Evolutionary conservation across 2,797 vertebrate species (phyloP).

Genomic region (Gallinago stenura): DNA sequence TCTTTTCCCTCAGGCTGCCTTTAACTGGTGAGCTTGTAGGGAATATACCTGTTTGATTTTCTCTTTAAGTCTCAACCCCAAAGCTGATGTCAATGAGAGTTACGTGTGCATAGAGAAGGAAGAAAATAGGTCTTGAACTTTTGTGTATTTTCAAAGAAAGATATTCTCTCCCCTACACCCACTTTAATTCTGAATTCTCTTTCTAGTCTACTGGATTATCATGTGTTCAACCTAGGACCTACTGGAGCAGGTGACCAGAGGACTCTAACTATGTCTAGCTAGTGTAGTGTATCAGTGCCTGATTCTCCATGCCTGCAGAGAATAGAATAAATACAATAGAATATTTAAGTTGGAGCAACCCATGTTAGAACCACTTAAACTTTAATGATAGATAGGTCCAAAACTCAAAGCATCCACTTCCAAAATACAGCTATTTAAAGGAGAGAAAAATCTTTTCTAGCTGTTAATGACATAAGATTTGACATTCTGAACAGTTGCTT

Average conservation of each 20-base stretch:
- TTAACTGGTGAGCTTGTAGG: background rate
- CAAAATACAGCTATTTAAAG: background rate
- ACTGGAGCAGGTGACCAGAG: background rate
- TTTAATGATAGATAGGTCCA: background rate
- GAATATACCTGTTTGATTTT: background rate
- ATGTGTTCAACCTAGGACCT: background rate
- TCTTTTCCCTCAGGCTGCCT: background rate
- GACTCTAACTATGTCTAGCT: background rate
- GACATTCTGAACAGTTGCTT: background rate
- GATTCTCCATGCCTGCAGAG: background rate
- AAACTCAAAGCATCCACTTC: background rate
- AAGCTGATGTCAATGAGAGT: background rate
- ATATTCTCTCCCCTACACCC: background rate
- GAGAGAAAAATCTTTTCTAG: background rate
- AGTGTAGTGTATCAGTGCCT: background rate
- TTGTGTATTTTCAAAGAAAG: background rate
- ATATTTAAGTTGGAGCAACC: background rate
- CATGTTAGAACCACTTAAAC: background rate
- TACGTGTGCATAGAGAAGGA: background rate
- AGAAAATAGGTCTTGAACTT: background rate
- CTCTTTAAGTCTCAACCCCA: background rate
- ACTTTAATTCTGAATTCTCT: background rate
- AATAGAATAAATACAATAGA: background rate
- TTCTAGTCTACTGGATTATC: background rate
- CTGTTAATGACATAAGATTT: background rate